Conservation (phyloP, 2,797 vertebrate species). For the Tiaroga cobitis region DNA sequence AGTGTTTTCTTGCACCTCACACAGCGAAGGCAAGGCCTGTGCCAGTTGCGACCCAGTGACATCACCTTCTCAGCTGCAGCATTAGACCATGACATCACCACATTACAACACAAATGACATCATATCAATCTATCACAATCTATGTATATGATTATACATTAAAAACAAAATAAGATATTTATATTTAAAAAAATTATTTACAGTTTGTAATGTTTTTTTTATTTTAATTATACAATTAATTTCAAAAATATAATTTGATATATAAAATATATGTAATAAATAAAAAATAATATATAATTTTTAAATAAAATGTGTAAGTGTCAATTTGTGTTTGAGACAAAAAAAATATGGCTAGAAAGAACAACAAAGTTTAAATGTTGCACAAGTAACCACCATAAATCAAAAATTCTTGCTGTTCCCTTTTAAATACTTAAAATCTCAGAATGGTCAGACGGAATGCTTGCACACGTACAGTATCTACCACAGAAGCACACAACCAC, state of each 20-base stretch:
- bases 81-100: slow-evolving; percentile 45
- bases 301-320: too few relatives aligned
- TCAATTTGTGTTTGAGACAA: neutral
- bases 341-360: neutral
- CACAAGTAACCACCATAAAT: neutral
- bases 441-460: neutral
- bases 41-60: slow-evolving; percentile 87
- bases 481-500: neutral
- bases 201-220: neutral
- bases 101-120: neutral
- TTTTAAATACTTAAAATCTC: slow-evolving; percentile 8
- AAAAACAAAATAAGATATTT: neutral
- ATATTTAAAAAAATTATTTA: neutral
- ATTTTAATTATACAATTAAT: neutral
- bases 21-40: slow-evolving; percentile 79
- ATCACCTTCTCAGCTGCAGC: slow-evolving; percentile 85
- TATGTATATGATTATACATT: neutral
- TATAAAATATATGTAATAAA: neutral
- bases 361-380: neutral
- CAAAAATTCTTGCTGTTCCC: neutral
- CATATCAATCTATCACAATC: neutral
- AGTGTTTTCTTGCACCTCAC: slow-evolving; percentile 78
- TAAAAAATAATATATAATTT: neutral
- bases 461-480: neutral
- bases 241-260: neutral